These are phyloP conservation scores for Zaprionus inermis DNA, from an alignment of 1,140 invertebrate species.

Conservation along the genomic window DNA sequence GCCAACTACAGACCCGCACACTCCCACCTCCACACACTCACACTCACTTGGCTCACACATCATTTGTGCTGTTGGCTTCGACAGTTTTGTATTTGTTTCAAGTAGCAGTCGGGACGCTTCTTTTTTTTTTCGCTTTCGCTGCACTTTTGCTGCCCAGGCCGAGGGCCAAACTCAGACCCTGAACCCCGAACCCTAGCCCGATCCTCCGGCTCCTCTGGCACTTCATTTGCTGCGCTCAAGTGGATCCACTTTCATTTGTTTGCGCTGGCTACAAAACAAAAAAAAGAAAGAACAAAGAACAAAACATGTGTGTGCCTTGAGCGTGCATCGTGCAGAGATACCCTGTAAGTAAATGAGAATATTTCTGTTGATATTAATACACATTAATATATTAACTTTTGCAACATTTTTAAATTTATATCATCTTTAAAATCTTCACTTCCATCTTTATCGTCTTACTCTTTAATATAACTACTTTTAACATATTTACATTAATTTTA, in stretches of 20 bases:
- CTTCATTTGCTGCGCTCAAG: conserved; percentile 83
- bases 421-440: too few species aligned
- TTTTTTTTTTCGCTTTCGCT: conserved; percentile 78
- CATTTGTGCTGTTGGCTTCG: conserved; percentile 70
- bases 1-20: conserved; percentile 42
- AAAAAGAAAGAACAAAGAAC: conserved; percentile 12
- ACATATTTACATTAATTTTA: too few species aligned
- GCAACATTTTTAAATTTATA: too few species aligned
- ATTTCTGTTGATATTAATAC: neutral
- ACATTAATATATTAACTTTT: too few species aligned
- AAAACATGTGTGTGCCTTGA: neutral
- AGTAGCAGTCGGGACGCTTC: conserved; percentile 37
- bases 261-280: conserved; percentile 59
- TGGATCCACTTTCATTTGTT: conserved; percentile 84
- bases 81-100: conserved; percentile 79
- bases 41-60: conserved; percentile 39
- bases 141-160: conserved; percentile 77
- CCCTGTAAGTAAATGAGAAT: neutral
- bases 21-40: conserved; percentile 10
- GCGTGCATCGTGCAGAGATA: conserved; percentile 1
- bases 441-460: too few species aligned
- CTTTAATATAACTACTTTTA: too few species aligned
- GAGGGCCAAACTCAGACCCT: conserved; percentile 24
- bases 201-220: conserved; percentile 55
- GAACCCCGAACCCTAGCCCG: conserved; percentile 2